Conservation (phyloP, 2,113 vertebrate genomes). For the Cairina moschata region DNA sequence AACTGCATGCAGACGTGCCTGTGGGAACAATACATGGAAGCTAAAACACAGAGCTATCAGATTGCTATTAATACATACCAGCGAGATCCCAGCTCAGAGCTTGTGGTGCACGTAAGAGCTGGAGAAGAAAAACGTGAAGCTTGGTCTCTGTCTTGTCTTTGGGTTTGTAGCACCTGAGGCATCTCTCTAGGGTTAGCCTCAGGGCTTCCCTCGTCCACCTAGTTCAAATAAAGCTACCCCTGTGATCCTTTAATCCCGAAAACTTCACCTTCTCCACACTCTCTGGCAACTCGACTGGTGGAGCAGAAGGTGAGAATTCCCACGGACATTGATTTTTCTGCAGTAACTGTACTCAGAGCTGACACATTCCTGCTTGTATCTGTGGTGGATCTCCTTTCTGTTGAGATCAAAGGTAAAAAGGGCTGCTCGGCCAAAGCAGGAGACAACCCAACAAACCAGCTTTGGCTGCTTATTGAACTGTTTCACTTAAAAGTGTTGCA, state of each 20-base stretch:
- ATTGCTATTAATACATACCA: not conserved
- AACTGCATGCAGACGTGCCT: not conserved
- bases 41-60: not conserved
- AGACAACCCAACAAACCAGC: not conserved
- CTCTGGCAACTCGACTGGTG: not conserved
- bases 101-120: not conserved
- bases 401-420: not conserved
- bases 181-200: not conserved
- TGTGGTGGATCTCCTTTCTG: not conserved
- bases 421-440: not conserved
- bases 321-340: not conserved
- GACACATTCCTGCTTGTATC: not conserved
- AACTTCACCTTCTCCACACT: not conserved
- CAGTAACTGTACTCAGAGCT: fast-evolving
- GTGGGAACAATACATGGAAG: constrained; percentile 51
- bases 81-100: not conserved
- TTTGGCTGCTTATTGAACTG: not conserved
- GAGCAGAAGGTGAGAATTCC: not conserved
- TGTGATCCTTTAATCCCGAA: not conserved
- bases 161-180: not conserved
- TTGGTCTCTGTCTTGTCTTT: not conserved
- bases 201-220: not conserved
- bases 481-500: not conserved
- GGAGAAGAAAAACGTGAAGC: not conserved
- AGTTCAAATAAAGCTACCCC: not conserved